These are phyloP conservation scores for Cardinalis cardinalis DNA, from an alignment of 2,113 vertebrate species.

Conservation along the genomic window DNA sequence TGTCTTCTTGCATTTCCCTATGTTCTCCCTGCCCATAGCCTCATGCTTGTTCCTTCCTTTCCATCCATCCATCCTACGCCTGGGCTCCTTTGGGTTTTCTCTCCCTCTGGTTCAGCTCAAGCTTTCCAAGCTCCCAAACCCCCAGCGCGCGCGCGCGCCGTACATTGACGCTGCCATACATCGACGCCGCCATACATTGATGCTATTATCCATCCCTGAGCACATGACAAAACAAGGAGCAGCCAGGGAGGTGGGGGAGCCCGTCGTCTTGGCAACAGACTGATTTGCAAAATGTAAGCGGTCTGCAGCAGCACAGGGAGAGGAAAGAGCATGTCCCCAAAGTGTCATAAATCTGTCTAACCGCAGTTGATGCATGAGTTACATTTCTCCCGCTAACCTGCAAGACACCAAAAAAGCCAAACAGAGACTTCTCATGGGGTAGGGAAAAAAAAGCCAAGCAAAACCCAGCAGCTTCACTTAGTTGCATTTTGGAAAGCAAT, in stretches of 20 bases:
- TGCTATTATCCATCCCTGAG: constrained; percentile 81
- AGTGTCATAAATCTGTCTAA: constrained; percentile 97
- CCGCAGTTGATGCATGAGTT: constrained; percentile 93
- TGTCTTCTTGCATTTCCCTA: constrained; percentile 73
- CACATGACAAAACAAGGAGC: constrained; percentile 86
- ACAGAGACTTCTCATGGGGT: constrained; percentile 80
- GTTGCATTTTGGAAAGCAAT: constrained; percentile 63
- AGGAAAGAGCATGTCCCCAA: constrained; percentile 94
- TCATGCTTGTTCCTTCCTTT: constrained; percentile 81
- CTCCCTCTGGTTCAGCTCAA: constrained; percentile 62
- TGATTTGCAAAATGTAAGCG: constrained; percentile 99
- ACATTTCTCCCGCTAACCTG: constrained; percentile 91
- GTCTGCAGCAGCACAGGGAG: constrained; percentile 90
- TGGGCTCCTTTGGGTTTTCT: constrained; percentile 62
- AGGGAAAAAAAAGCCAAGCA: constrained; percentile 50
- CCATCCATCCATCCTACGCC: constrained; percentile 58
- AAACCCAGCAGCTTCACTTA: constrained; percentile 75
- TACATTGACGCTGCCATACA: constrained; percentile 68
- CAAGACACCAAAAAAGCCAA: constrained; percentile 78
- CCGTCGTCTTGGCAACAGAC: constrained; percentile 94
- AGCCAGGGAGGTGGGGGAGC: constrained; percentile 76
- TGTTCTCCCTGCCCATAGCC: constrained; percentile 80
- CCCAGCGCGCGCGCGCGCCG: constrained; percentile 21
- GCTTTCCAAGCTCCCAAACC: constrained; percentile 69
- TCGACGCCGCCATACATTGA: constrained; percentile 68